A percentile compares a stretch with the other conserved stretches of the same genome.
Evolutionary conservation across 2,113 vertebrate species (phyloP).

Genomic region (Oreochromis aureus): DNA sequence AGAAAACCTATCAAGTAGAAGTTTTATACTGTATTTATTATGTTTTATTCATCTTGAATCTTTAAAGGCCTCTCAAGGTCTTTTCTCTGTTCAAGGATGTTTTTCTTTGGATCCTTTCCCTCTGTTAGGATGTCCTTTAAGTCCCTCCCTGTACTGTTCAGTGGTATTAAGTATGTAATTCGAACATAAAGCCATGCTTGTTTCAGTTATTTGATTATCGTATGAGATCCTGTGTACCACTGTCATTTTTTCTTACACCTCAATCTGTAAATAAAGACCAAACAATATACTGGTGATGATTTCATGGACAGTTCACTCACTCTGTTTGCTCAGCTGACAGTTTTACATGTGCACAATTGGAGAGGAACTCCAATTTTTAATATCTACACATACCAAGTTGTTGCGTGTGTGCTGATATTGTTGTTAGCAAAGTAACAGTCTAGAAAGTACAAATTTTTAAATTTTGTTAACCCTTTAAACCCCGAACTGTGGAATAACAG

Average conservation of each 20-base stretch:
- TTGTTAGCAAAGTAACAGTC: neutral
- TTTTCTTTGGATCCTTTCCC: neutral
- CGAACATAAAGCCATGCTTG: neutral
- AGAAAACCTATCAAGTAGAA: neutral
- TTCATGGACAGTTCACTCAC: neutral
- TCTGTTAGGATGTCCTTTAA: neutral
- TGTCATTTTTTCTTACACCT: neutral
- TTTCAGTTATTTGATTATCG: neutral
- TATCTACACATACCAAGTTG: neutral
- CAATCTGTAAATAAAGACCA: conserved; percentile 15
- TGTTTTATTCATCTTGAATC: conserved; percentile 28
- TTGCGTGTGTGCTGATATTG: neutral
- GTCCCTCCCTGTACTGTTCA: neutral
- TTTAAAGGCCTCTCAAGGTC: neutral
- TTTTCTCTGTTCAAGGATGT: neutral
- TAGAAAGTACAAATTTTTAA: neutral
- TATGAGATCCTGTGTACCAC: neutral
- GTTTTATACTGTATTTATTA: conserved; percentile 60
- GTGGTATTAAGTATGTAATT: neutral
- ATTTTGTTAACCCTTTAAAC: neutral
- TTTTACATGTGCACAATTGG: neutral
- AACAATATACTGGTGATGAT: neutral
- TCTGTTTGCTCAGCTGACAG: neutral
- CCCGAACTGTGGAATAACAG: neutral
- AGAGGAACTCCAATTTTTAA: neutral